These are phyloP conservation scores for Taenioides sp. DNA, from an alignment of 2,797 vertebrate species.

Conservation along the genomic window DNA sequence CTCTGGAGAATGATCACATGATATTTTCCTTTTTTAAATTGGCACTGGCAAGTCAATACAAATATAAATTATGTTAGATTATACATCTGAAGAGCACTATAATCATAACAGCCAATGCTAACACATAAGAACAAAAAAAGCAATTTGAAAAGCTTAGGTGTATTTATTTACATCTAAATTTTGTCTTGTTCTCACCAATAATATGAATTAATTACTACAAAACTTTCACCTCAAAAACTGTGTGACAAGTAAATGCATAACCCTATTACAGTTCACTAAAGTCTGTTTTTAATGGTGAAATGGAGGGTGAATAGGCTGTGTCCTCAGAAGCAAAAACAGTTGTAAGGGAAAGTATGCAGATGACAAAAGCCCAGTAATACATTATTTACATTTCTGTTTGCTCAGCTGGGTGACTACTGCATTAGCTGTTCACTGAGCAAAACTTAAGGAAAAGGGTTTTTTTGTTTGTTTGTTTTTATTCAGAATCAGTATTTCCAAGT, in stretches of 20 bases:
- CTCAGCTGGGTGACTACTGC: neutral
- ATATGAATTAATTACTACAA: no score
- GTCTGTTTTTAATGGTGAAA: neutral
- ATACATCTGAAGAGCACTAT: neutral
- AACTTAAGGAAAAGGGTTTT: no score
- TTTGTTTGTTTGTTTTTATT: no score
- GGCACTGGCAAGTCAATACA: no score
- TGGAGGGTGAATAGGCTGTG: neutral
- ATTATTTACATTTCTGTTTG: neutral
- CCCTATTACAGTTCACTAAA: neutral
- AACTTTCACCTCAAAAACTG: no score
- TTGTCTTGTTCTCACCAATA: no score
- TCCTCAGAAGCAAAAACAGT: slow-evolving; percentile 8
- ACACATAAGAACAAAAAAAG: neutral
- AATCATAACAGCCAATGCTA: neutral
- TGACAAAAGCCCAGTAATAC: slow-evolving; percentile 1
- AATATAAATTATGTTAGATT: neutral
- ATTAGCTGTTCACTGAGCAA: neutral
- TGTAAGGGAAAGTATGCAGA: neutral
- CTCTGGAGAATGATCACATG: no score
- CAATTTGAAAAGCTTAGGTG: neutral
- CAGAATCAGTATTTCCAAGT: neutral
- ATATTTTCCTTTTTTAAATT: no score
- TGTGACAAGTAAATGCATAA: neutral
- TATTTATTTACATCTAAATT: no score